phyloP scores from a whole-genome alignment of 2,797 vertebrate species.

The Enteromius paludinosus region DNA sequence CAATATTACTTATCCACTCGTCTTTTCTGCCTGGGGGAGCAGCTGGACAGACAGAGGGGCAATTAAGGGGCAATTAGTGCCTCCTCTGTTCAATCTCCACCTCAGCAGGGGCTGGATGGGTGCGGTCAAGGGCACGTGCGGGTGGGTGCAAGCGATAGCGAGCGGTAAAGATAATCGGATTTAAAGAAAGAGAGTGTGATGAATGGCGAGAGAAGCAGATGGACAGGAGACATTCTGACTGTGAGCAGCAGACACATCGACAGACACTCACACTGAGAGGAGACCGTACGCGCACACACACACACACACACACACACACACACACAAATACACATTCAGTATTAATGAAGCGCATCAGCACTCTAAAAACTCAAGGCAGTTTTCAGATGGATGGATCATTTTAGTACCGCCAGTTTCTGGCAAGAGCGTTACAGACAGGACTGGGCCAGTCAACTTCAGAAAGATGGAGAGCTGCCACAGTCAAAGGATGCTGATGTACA shows the following conservation, averaged over 20 bases:
- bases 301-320: slow-evolving; percentile 29
- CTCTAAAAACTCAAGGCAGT: slow-evolving; percentile 39
- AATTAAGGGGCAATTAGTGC: slow-evolving; percentile 79
- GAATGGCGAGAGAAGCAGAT: slow-evolving; percentile 73
- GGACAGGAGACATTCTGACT: slow-evolving; percentile 74
- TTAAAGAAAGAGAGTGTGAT: slow-evolving; percentile 70
- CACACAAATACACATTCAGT: slow-evolving; percentile 41
- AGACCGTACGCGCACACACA: slow-evolving; percentile 53
- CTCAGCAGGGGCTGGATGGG: slow-evolving; percentile 58
- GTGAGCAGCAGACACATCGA: slow-evolving; percentile 66
- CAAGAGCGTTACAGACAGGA: slow-evolving; percentile 10
- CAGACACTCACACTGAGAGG: slow-evolving; percentile 63
- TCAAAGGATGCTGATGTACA: not conserved
- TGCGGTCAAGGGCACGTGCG: slow-evolving; percentile 45
- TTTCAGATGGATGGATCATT: slow-evolving; percentile 12
- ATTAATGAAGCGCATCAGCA: slow-evolving; percentile 68
- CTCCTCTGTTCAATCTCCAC: slow-evolving; percentile 70
- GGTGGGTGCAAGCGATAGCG: slow-evolving; percentile 41
- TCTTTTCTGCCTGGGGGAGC: slow-evolving; percentile 68
- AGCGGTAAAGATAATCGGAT: slow-evolving; percentile 75
- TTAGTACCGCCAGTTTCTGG: not conserved
- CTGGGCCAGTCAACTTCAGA: not conserved
- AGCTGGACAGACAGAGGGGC: slow-evolving; percentile 76
- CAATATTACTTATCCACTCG: slow-evolving; percentile 63
- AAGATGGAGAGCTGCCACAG: slow-evolving; percentile 14